These are phyloP conservation scores for Bombyx huttoni DNA, from an alignment of 2,888 invertebrate species.

Conservation along the genomic window DNA sequence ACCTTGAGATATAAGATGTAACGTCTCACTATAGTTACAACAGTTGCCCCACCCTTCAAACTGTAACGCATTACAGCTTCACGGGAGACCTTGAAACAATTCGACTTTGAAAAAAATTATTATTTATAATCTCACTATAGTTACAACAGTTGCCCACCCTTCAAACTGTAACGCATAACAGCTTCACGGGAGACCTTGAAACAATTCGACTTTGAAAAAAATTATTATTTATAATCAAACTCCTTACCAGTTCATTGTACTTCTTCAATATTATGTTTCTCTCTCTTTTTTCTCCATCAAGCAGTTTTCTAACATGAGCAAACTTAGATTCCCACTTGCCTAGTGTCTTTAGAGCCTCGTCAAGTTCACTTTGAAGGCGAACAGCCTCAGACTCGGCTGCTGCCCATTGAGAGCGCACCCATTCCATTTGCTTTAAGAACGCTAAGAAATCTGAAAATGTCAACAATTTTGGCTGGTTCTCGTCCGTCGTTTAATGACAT, in stretches of 20 bases:
- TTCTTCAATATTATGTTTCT: conserved; percentile 80
- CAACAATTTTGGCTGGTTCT: background rate
- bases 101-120: background rate
- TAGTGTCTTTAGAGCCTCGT: conserved; percentile 79
- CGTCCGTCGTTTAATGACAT: too few species aligned
- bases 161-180: too few species aligned
- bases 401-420: conserved; percentile 78
- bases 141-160: too few species aligned
- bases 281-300: conserved; percentile 84
- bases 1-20: too few species aligned
- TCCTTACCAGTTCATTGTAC: conserved; percentile 77
- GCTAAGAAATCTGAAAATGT: conserved; percentile 76
- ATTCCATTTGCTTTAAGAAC: conserved; percentile 81
- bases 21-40: too few species aligned
- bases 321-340: conserved; percentile 85
- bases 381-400: conserved; percentile 80
- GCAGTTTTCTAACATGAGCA: conserved; percentile 82
- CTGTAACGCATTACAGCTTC: too few species aligned
- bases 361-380: conserved; percentile 78
- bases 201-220: background rate
- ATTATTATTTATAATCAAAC: background rate
- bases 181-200: too few species aligned
- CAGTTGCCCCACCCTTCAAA: too few species aligned
- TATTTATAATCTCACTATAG: too few species aligned
- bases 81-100: too few species aligned